A percentile compares a stretch with the other conserved stretches of the same genome.
Evolutionary conservation across 2,113 vertebrate genomes (phyloP).

Genomic region (Bambusicola thoracicus): DNA sequence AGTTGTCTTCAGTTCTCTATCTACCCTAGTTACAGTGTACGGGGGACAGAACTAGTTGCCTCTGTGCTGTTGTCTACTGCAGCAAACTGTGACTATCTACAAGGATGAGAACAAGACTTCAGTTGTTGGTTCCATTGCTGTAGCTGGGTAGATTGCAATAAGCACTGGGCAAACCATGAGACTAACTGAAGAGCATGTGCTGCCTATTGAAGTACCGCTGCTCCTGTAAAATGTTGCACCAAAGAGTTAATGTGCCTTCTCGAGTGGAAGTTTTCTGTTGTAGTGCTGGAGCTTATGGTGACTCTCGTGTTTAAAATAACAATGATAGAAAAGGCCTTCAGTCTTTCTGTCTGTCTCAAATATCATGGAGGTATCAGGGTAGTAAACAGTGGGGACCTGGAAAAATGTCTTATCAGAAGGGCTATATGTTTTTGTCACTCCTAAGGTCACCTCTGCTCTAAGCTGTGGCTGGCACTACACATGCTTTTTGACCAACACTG

Average conservation of each 20-base stretch:
- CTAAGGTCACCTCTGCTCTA: neutral
- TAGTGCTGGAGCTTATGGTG: neutral
- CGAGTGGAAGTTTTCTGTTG: neutral
- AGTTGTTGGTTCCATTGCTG: neutral
- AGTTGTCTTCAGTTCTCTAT: neutral
- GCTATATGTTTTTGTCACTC: neutral
- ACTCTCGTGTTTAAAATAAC: neutral
- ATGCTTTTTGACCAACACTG: neutral
- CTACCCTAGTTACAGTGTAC: neutral
- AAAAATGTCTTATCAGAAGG: neutral
- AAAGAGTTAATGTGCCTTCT: slow-evolving; percentile 4
- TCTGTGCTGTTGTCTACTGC: neutral
- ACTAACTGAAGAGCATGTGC: neutral
- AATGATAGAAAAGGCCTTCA: neutral
- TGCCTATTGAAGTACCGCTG: neutral
- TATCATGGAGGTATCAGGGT: neutral
- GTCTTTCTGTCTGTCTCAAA: neutral
- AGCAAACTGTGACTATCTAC: neutral
- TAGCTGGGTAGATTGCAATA: neutral
- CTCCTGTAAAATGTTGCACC: neutral
- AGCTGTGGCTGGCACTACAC: neutral
- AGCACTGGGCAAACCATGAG: slow-evolving; percentile 22
- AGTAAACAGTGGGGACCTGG: neutral
- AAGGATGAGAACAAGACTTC: neutral
- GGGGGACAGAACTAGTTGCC: neutral